Percentiles rank a stretch among this genome's conserved stretches.
Evolutionary conservation across 2,797 vertebrate species (phyloP).

Genomic region (Manis javanica): DNA sequence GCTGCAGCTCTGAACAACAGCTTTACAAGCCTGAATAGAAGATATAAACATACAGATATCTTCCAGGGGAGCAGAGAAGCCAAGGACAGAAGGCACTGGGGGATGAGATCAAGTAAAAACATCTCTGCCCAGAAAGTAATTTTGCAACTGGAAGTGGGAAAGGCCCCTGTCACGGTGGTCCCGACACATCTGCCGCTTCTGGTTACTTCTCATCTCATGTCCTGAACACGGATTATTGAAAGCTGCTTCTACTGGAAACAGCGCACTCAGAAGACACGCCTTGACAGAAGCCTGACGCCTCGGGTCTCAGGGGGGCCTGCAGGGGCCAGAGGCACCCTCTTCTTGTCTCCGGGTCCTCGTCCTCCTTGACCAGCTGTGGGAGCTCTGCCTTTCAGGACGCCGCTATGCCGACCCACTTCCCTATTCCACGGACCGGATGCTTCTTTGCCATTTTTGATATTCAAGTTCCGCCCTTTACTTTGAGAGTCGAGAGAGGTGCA

Average conservation of each 20-base stretch:
- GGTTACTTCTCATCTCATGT: neutral
- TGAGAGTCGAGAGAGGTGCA: neutral
- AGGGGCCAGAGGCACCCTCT: neutral
- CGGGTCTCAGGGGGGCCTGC: neutral
- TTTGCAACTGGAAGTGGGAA: neutral
- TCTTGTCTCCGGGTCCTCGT: neutral
- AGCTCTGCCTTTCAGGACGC: neutral
- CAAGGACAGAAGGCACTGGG: neutral
- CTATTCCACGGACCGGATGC: neutral
- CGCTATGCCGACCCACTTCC: neutral
- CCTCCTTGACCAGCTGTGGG: neutral
- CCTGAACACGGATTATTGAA: neutral
- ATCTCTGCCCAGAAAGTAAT: neutral
- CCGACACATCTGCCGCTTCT: conserved; percentile 18
- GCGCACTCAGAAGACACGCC: neutral
- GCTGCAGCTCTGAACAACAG: neutral
- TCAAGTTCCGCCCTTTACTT: neutral
- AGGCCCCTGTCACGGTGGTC: neutral
- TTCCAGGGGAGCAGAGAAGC: neutral
- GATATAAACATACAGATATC: neutral
- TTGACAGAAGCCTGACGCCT: neutral
- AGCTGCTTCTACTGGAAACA: neutral
- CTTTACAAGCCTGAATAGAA: neutral
- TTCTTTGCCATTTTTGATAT: neutral
- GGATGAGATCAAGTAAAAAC: neutral